These are phyloP conservation scores for Drosophila cognata DNA, from an alignment of 2,888 invertebrate genomes.

Conservation along the genomic window DNA sequence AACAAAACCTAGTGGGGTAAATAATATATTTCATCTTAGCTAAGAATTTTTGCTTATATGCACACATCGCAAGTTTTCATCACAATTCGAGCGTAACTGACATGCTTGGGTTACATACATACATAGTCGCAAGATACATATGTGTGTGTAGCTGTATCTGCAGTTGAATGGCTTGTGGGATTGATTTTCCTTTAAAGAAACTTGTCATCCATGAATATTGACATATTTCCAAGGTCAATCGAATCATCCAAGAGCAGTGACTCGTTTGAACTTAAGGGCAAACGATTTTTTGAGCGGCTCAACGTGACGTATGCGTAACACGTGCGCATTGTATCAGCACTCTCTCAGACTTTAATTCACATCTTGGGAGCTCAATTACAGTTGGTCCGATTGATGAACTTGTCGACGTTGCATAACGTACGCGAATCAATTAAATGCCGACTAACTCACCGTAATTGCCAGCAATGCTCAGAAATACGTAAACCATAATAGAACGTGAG, in stretches of 20 bases:
- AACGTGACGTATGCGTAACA: conserved; percentile 63
- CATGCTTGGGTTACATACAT: conserved; percentile 64
- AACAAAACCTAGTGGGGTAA: conserved; percentile 1
- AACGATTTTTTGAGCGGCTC: not conserved
- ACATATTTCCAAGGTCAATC: conserved; percentile 44
- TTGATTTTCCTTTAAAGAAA: conserved; percentile 40
- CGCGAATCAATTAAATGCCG: conserved; percentile 49
- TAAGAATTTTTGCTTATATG: not conserved
- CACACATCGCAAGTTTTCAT: conserved; percentile 23
- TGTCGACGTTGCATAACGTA: conserved; percentile 63
- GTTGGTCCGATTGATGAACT: conserved; percentile 40
- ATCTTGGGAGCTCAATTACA: conserved; percentile 6
- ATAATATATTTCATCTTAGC: conserved; percentile 4
- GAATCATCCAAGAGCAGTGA: conserved; percentile 44
- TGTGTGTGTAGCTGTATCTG: not conserved
- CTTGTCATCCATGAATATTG: conserved; percentile 46
- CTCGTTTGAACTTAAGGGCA: conserved; percentile 19
- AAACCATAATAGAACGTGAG: conserved; percentile 79
- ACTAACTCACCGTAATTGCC: conserved; percentile 84
- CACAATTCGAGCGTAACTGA: conserved; percentile 67
- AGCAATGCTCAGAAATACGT: conserved; percentile 83
- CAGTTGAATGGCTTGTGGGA: conserved; percentile 38
- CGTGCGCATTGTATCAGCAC: conserved; percentile 39
- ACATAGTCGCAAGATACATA: conserved; percentile 28
- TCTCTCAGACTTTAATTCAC: conserved; percentile 20